phyloP scores from a whole-genome alignment of 2,888 invertebrate genomes.

The Asteroscopus sphinx region DNA sequence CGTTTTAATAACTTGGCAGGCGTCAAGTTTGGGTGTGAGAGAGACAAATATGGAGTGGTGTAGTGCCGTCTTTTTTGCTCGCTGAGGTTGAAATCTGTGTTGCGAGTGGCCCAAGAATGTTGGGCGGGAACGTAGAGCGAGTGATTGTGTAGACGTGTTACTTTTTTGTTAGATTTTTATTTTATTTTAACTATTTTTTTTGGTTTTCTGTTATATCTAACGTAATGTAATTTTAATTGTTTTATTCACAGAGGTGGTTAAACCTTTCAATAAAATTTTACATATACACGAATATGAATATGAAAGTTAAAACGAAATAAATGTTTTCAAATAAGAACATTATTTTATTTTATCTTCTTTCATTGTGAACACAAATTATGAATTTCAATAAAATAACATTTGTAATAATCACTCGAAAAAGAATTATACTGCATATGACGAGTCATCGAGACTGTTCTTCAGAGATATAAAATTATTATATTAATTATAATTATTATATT shows the following conservation, averaged over 20 bases:
- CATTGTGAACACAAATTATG: too few species aligned
- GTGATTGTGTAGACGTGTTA: constrained; percentile 54
- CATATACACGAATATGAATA: neutral
- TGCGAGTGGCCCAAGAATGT: constrained; percentile 76
- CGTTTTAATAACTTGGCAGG: constrained; percentile 79
- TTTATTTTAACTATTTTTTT: neutral
- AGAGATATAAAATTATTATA: too few species aligned
- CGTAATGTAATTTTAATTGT: neutral
- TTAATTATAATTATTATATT: too few species aligned
- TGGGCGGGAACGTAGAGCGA: constrained; percentile 77
- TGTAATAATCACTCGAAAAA: too few species aligned
- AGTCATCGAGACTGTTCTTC: too few species aligned
- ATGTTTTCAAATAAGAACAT: neutral
- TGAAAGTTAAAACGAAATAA: neutral
- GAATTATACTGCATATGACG: too few species aligned
- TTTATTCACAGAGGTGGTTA: neutral
- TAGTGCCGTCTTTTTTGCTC: constrained; percentile 65
- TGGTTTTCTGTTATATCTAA: neutral
- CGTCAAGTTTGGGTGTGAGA: constrained; percentile 68
- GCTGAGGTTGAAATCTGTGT: constrained; percentile 79
- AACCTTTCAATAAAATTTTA: neutral
- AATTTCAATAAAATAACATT: too few species aligned
- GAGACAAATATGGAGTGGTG: constrained; percentile 58
- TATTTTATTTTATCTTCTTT: too few species aligned
- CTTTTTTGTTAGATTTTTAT: constrained; percentile 3